These are phyloP conservation scores for Prunella fulvescens DNA, from an alignment of 2,113 vertebrate species.

Conservation along the genomic window DNA sequence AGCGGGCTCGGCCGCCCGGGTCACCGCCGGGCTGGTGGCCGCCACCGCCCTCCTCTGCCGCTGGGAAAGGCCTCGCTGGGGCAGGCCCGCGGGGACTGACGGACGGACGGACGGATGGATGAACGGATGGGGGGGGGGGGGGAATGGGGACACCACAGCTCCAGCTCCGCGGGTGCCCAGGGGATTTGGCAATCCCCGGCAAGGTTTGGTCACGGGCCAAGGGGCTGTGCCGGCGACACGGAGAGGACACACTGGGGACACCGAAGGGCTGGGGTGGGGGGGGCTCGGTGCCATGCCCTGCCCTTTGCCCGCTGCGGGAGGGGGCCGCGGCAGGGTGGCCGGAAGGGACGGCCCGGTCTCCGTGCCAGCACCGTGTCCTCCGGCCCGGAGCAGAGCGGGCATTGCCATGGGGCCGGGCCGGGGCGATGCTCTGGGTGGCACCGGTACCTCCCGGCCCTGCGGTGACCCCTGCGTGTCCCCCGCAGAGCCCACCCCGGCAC, in stretches of 20 bases:
- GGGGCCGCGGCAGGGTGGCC: neutral
- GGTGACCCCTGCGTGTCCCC: neutral
- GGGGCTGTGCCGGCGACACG: neutral
- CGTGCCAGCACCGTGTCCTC: neutral
- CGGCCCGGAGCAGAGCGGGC: neutral
- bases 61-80: slow-evolving; percentile 13
- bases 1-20: neutral
- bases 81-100: neutral
- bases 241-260: neutral
- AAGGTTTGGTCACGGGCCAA: neutral
- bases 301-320: neutral
- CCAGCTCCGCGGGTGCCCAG: neutral
- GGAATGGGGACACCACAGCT: neutral
- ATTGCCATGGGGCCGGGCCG: neutral
- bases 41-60: neutral
- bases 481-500: neutral
- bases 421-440: neutral
- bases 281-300: neutral
- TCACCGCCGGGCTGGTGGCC: slow-evolving; percentile 3
- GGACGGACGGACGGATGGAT: neutral
- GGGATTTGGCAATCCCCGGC: neutral
- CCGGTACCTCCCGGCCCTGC: neutral
- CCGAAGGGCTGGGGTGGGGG: neutral
- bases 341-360: neutral
- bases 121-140: neutral